Conservation (phyloP, 2,888 invertebrate genomes). For the Andrena minutula region DNA sequence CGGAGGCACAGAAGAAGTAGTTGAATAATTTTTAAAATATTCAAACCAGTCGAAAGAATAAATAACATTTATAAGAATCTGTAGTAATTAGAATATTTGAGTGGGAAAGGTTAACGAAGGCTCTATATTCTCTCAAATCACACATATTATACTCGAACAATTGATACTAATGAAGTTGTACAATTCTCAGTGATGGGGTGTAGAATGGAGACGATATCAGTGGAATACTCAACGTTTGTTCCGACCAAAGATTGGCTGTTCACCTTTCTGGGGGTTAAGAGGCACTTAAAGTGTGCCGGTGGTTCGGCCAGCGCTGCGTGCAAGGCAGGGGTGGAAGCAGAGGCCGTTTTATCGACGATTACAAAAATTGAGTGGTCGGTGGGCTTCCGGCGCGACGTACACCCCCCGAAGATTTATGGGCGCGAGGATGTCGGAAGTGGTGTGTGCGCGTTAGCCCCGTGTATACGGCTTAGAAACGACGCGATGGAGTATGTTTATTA, state of each 20-base stretch:
- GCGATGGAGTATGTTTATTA: constrained; percentile 25
- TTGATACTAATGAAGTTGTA: not conserved
- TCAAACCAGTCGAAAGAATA: too few species aligned
- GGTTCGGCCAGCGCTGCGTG: constrained; percentile 12
- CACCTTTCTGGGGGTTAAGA: constrained; percentile 18
- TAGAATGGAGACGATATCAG: not conserved
- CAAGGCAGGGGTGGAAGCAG: constrained; percentile 6
- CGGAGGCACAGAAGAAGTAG: too few species aligned
- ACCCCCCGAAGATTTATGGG: constrained; percentile 16
- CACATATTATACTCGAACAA: not conserved
- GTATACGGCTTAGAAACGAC: constrained; percentile 10
- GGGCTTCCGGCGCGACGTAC: not conserved
- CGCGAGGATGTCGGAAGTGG: constrained; percentile 5
- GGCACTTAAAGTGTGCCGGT: constrained; percentile 7
- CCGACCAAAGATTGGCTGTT: constrained; percentile 1
- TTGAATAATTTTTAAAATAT: too few species aligned
- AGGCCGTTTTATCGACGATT: constrained; percentile 39
- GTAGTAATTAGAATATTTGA: too few species aligned
- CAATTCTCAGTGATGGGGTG: not conserved
- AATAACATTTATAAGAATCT: too few species aligned
- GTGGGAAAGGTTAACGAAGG: not conserved
- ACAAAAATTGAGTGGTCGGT: constrained; percentile 37
- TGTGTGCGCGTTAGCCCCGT: not conserved
- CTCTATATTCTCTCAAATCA: not conserved
- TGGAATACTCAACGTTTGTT: not conserved